Evolutionary conservation across 2,888 invertebrate species (phyloP).

Genomic region (Lepetodrilus schrolli): DNA sequence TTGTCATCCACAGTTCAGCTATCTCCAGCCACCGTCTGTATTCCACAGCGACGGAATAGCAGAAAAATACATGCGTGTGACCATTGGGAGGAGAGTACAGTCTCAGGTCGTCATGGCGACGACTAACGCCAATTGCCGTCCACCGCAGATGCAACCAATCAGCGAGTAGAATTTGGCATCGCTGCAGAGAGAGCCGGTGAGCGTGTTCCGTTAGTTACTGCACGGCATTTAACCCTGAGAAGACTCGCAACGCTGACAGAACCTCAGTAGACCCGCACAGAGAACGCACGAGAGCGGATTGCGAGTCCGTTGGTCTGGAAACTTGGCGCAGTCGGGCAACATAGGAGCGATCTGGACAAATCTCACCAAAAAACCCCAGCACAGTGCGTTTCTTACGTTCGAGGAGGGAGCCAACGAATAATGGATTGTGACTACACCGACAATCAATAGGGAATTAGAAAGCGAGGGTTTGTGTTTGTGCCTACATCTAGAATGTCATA

Average conservation of each 20-base stretch:
- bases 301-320: too few species aligned
- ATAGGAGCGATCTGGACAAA: background rate
- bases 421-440: conserved; percentile 3
- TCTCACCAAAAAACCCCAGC: background rate
- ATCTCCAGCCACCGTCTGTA: too few species aligned
- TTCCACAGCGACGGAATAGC: too few species aligned
- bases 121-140: conserved; percentile 14
- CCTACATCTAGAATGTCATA: conserved; percentile 24
- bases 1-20: too few species aligned
- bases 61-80: conserved; percentile 16
- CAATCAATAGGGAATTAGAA: conserved; percentile 25
- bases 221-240: conserved; percentile 18
- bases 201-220: conserved; percentile 20
- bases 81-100: background rate
- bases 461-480: conserved; percentile 21
- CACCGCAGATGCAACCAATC: background rate
- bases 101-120: conserved; percentile 9
- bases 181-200: conserved; percentile 5
- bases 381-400: background rate
- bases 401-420: background rate
- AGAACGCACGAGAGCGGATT: too few species aligned
- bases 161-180: background rate
- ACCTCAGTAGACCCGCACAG: too few species aligned
- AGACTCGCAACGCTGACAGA: too few species aligned
- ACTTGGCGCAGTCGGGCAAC: too few species aligned